Conservation (phyloP, 2,113 vertebrate species). For the Xiphophorus maculatus region DNA sequence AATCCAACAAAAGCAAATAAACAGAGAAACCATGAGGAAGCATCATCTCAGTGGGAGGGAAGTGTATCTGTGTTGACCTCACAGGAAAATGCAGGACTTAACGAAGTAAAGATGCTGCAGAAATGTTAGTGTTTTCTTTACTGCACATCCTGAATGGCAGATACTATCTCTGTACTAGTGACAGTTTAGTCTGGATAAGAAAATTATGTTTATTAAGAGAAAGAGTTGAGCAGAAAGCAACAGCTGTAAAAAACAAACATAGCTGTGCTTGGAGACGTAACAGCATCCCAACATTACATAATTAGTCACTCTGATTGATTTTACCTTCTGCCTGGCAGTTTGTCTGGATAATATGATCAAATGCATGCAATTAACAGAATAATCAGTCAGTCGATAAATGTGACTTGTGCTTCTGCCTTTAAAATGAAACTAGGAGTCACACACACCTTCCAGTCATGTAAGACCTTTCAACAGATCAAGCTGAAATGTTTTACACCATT, state of each 20-base stretch:
- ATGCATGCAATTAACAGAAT: too few species aligned
- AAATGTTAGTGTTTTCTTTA: background rate
- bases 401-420: too few species aligned
- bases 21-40: background rate
- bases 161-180: background rate
- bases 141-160: background rate
- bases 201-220: background rate
- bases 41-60: background rate
- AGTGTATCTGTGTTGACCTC: background rate
- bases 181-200: background rate
- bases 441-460: too few species aligned
- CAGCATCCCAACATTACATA: too few species aligned
- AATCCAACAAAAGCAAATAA: background rate
- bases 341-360: too few species aligned
- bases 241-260: background rate
- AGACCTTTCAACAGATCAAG: too few species aligned
- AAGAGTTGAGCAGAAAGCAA: background rate
- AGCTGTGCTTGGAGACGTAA: background rate
- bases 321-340: too few species aligned
- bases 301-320: too few species aligned
- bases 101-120: background rate
- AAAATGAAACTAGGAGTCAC: too few species aligned
- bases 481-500: too few species aligned
- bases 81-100: background rate
- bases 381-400: too few species aligned